A percentile compares a stretch with the other conserved stretches of the same genome.
Conservation (phyloP, 2,113 vertebrate species). For the Dipodomys spectabilis region DNA sequence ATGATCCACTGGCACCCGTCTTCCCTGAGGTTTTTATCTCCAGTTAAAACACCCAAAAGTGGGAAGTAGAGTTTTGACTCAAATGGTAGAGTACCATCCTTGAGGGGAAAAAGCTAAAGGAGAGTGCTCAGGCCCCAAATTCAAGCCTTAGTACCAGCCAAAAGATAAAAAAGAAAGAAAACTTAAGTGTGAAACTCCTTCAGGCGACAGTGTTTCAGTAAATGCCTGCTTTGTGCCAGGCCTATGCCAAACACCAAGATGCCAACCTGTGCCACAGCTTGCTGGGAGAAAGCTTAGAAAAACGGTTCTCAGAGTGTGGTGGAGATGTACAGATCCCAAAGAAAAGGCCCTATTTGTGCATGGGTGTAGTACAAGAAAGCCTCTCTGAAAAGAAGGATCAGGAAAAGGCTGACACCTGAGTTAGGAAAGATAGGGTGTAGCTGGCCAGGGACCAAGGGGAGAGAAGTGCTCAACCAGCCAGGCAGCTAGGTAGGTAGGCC, state of each 20-base stretch:
- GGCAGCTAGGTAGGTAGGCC: not conserved
- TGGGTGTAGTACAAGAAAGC: not conserved
- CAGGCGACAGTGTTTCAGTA: constrained; percentile 37
- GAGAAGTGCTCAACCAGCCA: not conserved
- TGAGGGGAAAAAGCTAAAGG: too few species aligned
- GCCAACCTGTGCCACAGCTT: not conserved
- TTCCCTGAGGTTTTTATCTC: too few species aligned
- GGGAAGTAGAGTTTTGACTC: too few species aligned
- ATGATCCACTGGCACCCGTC: too few species aligned
- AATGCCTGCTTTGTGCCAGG: not conserved
- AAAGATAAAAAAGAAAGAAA: too few species aligned
- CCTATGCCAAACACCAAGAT: not conserved
- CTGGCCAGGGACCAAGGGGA: not conserved
- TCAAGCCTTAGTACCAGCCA: too few species aligned
- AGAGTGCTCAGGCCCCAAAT: too few species aligned
- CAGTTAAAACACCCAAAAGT: too few species aligned
- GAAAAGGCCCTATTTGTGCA: not conserved
- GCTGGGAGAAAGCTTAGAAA: not conserved
- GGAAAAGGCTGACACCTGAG: not conserved
- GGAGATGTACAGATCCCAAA: not conserved
- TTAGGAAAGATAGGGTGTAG: not conserved
- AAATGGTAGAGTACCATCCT: too few species aligned
- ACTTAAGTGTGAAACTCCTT: constrained; percentile 25
- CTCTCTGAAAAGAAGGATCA: not conserved
- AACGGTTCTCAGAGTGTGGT: not conserved